phyloP scores from a whole-genome alignment of 2,888 invertebrate species.

The Geophilus truncorum region DNA sequence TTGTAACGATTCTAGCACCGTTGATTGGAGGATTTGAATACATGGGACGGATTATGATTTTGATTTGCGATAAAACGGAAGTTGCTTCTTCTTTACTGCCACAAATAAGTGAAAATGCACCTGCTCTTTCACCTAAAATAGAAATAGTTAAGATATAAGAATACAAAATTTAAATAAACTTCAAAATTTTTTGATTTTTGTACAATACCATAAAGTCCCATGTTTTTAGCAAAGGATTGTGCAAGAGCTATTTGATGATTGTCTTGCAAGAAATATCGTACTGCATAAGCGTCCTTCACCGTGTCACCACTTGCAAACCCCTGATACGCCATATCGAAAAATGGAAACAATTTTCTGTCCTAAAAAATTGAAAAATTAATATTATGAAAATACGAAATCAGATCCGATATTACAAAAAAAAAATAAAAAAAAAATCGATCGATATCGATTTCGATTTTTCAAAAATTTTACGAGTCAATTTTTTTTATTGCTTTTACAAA shows the following conservation, averaged over 20 bases:
- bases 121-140: slow-evolving; percentile 77
- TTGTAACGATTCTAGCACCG: slow-evolving; percentile 82
- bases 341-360: slow-evolving; percentile 69
- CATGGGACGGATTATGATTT: slow-evolving; percentile 90
- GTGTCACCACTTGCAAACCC: slow-evolving; percentile 85
- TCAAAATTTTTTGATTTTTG: no score
- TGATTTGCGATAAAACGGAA: slow-evolving; percentile 84
- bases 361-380: slow-evolving; percentile 37
- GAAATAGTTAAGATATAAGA: no score
- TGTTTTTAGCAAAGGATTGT: slow-evolving; percentile 97
- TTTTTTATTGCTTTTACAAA: slow-evolving; percentile 41
- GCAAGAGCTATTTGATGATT: slow-evolving; percentile 80
- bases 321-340: slow-evolving; percentile 99
- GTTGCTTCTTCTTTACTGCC: slow-evolving; percentile 71
- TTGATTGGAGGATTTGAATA: slow-evolving; percentile 96
- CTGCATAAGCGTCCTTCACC: slow-evolving; percentile 79
- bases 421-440: no score
- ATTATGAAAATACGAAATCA: no score
- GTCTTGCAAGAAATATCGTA: slow-evolving; percentile 78
- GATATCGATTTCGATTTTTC: no score
- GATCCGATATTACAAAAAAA: no score
- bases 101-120: slow-evolving; percentile 77
- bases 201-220: slow-evolving; percentile 79
- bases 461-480: no score
- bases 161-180: no score